Conservation (phyloP, 35 echinoderm and acorn worm species). For the Apostichopus californicus region DNA sequence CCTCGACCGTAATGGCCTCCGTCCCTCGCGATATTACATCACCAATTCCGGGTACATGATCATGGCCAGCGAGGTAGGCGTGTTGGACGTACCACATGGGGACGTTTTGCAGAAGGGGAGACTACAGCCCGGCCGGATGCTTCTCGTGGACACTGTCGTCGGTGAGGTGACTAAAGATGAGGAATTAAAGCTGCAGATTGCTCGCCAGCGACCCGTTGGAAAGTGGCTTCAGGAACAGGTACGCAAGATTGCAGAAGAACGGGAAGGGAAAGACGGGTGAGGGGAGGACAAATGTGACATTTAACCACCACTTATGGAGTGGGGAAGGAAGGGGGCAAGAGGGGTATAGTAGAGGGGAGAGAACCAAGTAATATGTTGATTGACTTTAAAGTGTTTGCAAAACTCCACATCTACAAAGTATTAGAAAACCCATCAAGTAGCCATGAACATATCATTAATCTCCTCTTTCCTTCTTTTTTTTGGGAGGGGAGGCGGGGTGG, state of each 20-base stretch:
- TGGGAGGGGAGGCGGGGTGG: too few species aligned
- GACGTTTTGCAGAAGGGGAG: slow-evolving; percentile 69
- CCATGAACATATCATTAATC: too few species aligned
- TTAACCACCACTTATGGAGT: too few species aligned
- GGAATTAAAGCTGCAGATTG: slow-evolving; percentile 80
- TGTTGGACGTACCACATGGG: slow-evolving; percentile 61
- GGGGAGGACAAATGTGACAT: too few species aligned
- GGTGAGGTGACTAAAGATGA: slow-evolving; percentile 94
- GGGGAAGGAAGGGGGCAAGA: too few species aligned
- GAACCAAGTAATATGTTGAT: too few species aligned
- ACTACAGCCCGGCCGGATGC: slow-evolving; percentile 94
- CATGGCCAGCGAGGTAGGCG: slow-evolving; percentile 97
- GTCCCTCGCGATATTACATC: slow-evolving; percentile 98
- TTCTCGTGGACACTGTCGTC: slow-evolving; percentile 88
- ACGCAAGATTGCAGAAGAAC: not conserved
- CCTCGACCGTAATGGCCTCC: slow-evolving; percentile 92
- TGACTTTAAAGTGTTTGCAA: too few species aligned
- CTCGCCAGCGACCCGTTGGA: slow-evolving; percentile 78
- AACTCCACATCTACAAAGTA: too few species aligned
- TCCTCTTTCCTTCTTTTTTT: too few species aligned
- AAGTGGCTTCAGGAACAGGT: slow-evolving; percentile 93
- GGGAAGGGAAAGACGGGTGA: too few species aligned
- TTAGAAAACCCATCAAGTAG: too few species aligned
- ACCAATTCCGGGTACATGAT: slow-evolving; percentile 94
- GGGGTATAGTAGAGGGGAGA: too few species aligned